phyloP scores from a whole-genome alignment of 2,888 invertebrate species.

The Sarcophaga rosellei region DNA sequence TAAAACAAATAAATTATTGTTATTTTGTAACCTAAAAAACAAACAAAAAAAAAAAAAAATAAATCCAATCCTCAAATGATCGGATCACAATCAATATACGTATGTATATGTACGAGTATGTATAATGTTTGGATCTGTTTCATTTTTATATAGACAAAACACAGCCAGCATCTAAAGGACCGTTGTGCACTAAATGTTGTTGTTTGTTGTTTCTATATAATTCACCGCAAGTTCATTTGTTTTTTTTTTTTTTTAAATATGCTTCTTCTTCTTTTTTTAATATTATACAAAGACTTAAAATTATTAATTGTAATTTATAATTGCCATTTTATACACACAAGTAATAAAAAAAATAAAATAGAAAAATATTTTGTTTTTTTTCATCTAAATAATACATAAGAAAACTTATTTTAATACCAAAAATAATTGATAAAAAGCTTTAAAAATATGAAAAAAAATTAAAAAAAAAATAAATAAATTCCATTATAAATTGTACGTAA shows the following conservation, averaged over 20 bases:
- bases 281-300: constrained; percentile 63
- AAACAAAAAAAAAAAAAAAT: constrained; percentile 42
- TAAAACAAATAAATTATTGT: constrained; percentile 71
- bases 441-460: constrained; percentile 17
- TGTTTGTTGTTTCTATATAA: constrained; percentile 72
- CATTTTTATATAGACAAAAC: constrained; percentile 54
- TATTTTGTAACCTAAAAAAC: constrained; percentile 70
- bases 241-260: not conserved
- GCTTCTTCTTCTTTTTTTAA: constrained; percentile 29
- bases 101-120: too few species aligned
- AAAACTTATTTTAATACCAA: not conserved
- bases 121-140: not conserved
- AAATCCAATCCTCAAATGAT: constrained; percentile 9
- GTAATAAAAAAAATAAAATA: constrained; percentile 2
- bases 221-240: constrained; percentile 74
- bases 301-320: not conserved
- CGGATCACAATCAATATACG: constrained; percentile 10
- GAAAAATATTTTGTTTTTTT: not conserved
- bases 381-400: too few species aligned
- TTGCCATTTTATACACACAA: constrained; percentile 35
- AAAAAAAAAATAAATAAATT: too few species aligned
- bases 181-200: constrained; percentile 57
- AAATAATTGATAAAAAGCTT: constrained; percentile 45
- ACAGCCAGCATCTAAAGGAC: constrained; percentile 62
- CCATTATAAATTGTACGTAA: not conserved